Evolutionary conservation across 2,113 vertebrate species (phyloP).

Genomic region (Clarias batrachus): DNA sequence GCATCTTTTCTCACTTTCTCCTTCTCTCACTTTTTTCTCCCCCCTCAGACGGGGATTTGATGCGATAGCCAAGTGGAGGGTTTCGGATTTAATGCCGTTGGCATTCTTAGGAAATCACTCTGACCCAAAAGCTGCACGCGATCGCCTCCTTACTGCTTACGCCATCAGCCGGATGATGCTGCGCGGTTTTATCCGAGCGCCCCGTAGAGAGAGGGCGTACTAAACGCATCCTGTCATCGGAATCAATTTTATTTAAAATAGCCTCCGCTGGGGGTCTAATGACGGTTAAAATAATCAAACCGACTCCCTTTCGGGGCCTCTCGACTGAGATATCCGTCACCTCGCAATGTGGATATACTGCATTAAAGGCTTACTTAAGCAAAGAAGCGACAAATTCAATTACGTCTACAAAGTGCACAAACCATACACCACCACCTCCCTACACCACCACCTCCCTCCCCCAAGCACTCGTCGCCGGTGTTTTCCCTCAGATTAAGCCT

Average conservation of each 20-base stretch:
- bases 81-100: slow-evolving; percentile 53
- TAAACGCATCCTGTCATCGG: slow-evolving; percentile 3
- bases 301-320: not conserved
- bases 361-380: slow-evolving; percentile 62
- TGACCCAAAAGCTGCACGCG: not conserved
- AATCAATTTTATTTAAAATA: slow-evolving; percentile 33
- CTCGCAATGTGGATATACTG: slow-evolving; percentile 54
- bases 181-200: not conserved
- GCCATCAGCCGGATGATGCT: not conserved
- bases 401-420: slow-evolving; percentile 60
- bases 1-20: slow-evolving; percentile 51
- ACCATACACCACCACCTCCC: too few relatives aligned
- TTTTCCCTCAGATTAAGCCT: slow-evolving; percentile 75
- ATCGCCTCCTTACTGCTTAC: not conserved
- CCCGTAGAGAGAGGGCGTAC: not conserved
- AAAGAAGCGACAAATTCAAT: slow-evolving; percentile 70
- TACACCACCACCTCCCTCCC: not conserved
- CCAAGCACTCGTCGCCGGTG: slow-evolving; percentile 58
- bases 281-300: slow-evolving; percentile 17
- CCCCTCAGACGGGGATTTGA: slow-evolving; percentile 49
- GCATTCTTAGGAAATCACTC: slow-evolving; percentile 28
- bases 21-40: slow-evolving; percentile 37
- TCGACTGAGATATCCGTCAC: not conserved
- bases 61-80: slow-evolving; percentile 55
- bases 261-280: slow-evolving; percentile 2